Conservation (phyloP, 1,140 invertebrate species). For the Drosophila miranda region DNA sequence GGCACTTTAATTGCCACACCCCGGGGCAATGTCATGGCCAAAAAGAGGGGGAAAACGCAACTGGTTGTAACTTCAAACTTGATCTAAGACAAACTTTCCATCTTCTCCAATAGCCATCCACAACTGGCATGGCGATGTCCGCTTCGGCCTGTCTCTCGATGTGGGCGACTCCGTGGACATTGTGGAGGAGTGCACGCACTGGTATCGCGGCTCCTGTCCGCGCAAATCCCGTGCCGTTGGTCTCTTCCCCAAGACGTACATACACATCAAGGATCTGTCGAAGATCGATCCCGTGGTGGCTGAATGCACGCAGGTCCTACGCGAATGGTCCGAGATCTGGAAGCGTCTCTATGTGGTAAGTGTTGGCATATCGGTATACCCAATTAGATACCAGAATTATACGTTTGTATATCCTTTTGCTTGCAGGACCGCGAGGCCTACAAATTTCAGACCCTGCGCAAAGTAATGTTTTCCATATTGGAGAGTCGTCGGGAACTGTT, state of each 20-base stretch:
- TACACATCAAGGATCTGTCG: slow-evolving; percentile 88
- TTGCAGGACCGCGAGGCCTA: slow-evolving; percentile 90
- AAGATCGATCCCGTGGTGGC: slow-evolving; percentile 94
- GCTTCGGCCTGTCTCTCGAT: slow-evolving; percentile 91
- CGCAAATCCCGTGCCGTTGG: slow-evolving; percentile 91
- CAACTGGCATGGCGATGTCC: slow-evolving; percentile 93
- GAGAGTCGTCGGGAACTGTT: slow-evolving; percentile 92
- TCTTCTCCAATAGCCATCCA: slow-evolving; percentile 87
- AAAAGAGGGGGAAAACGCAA: slow-evolving; percentile 44
- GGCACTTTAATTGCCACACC: slow-evolving; percentile 69
- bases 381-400: neutral
- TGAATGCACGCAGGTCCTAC: slow-evolving; percentile 94
- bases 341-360: slow-evolving; percentile 93
- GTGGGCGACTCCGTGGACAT: slow-evolving; percentile 96
- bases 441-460: slow-evolving; percentile 91
- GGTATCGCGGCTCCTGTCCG: slow-evolving; percentile 92
- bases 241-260: slow-evolving; percentile 91
- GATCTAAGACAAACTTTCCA: slow-evolving; percentile 13
- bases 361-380: neutral
- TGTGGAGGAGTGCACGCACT: slow-evolving; percentile 92
- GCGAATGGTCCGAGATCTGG: slow-evolving; percentile 97
- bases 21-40: slow-evolving; percentile 66
- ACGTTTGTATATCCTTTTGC: neutral
- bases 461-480: slow-evolving; percentile 94
- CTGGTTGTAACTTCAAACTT: slow-evolving; percentile 52